Evolutionary conservation across 2,888 invertebrate genomes (phyloP).

Genomic region (Eupelmus urozonus): DNA sequence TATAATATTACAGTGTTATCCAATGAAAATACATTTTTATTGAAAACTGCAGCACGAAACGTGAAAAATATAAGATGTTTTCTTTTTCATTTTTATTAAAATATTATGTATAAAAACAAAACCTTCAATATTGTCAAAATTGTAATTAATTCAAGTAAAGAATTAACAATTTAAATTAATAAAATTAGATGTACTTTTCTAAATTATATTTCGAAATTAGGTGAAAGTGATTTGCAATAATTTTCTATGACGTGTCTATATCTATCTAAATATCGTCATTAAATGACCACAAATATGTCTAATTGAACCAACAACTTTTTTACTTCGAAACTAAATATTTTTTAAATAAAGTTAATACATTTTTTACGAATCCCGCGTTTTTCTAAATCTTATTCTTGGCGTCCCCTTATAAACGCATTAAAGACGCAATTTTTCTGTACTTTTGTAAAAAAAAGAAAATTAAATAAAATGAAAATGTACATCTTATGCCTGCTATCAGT

Average conservation of each 20-base stretch:
- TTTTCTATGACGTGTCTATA: conserved; percentile 5
- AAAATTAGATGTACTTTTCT: too few relatives aligned
- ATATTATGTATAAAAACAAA: too few relatives aligned
- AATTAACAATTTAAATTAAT: too few relatives aligned
- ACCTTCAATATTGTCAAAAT: too few relatives aligned
- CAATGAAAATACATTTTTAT: background rate
- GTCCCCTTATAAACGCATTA: conserved; percentile 14
- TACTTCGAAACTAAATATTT: conserved; percentile 35
- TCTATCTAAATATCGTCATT: background rate
- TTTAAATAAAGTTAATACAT: conserved; percentile 30
- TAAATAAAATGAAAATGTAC: conserved; percentile 60
- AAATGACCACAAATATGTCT: background rate
- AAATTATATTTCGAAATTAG: too few relatives aligned
- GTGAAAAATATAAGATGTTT: too few relatives aligned
- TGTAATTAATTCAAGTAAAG: too few relatives aligned
- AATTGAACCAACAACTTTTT: conserved; percentile 26
- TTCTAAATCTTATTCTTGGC: conserved; percentile 24
- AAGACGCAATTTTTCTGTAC: conserved; percentile 57
- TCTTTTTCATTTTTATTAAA: too few relatives aligned
- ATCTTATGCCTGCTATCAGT: conserved; percentile 67
- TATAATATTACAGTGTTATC: background rate
- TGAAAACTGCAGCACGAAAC: too few relatives aligned
- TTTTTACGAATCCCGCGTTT: conserved; percentile 33
- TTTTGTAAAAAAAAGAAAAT: conserved; percentile 60
- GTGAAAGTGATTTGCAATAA: background rate